Evolutionary conservation across 2,888 invertebrate species (phyloP).

Genomic region (Eupithecia subumbrata): DNA sequence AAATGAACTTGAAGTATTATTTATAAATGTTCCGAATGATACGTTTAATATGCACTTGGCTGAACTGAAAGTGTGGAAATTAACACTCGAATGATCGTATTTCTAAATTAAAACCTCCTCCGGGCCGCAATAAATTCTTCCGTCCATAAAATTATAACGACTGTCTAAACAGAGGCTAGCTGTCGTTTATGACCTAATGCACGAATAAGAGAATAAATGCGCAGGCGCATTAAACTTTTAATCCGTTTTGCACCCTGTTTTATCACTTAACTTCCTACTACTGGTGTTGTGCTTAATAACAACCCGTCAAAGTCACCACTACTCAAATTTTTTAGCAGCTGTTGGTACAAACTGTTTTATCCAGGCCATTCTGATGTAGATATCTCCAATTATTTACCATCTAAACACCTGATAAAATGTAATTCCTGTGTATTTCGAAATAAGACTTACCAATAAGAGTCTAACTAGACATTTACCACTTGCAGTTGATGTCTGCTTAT

Average conservation of each 20-base stretch:
- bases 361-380: background rate
- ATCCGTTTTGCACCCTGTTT: slow-evolving; percentile 54
- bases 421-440: slow-evolving; percentile 24
- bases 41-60: slow-evolving; percentile 37
- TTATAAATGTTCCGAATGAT: slow-evolving; percentile 21
- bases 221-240: slow-evolving; percentile 56
- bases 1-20: slow-evolving; percentile 33
- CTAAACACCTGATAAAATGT: background rate
- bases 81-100: slow-evolving; percentile 75
- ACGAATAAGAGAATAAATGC: slow-evolving; percentile 61
- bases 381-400: background rate
- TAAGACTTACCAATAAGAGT: slow-evolving; percentile 40
- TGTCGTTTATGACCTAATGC: slow-evolving; percentile 74
- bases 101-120: slow-evolving; percentile 77
- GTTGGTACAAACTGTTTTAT: background rate
- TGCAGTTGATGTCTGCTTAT: slow-evolving; percentile 58
- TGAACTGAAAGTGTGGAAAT: slow-evolving; percentile 66
- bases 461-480: slow-evolving; percentile 45
- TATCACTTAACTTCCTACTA: slow-evolving; percentile 23
- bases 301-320: background rate
- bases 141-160: slow-evolving; percentile 78
- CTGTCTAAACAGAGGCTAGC: slow-evolving; percentile 80
- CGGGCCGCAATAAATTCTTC: slow-evolving; percentile 75
- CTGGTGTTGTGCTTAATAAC: background rate
- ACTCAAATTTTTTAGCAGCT: background rate